phyloP scores from a whole-genome alignment of 2,797 vertebrate species.

The Sciaenops ocellatus region DNA sequence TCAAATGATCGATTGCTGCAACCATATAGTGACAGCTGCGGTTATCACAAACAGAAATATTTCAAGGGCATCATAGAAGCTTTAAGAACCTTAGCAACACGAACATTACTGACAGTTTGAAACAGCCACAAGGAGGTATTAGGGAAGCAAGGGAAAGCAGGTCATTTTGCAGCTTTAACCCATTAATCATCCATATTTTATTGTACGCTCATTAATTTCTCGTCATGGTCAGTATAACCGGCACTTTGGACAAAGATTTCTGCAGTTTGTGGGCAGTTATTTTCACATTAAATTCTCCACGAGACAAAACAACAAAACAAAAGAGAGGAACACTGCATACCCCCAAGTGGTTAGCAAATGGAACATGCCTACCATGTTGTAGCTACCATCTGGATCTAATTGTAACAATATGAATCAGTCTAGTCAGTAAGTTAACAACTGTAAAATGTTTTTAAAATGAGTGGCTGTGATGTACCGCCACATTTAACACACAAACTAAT shows the following conservation, averaged over 20 bases:
- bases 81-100: conserved; percentile 16
- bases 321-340: background rate
- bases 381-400: conserved; percentile 6
- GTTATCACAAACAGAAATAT: conserved; percentile 27
- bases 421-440: background rate
- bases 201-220: background rate
- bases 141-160: background rate
- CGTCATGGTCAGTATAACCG: background rate
- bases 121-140: background rate
- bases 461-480: conserved; percentile 8
- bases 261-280: background rate
- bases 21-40: conserved; percentile 29
- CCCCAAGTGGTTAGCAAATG: background rate
- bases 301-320: background rate
- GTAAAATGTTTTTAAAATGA: background rate
- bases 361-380: background rate
- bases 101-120: conserved; percentile 5
- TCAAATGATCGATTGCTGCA: conserved; percentile 29
- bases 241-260: background rate
- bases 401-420: conserved; percentile 3
- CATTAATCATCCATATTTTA: background rate
- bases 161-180: background rate
- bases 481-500: background rate
- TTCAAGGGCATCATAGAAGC: conserved; percentile 18
- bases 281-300: too few species aligned